Conservation (phyloP, 2,113 vertebrate species). For the Corythaeola cristata region DNA sequence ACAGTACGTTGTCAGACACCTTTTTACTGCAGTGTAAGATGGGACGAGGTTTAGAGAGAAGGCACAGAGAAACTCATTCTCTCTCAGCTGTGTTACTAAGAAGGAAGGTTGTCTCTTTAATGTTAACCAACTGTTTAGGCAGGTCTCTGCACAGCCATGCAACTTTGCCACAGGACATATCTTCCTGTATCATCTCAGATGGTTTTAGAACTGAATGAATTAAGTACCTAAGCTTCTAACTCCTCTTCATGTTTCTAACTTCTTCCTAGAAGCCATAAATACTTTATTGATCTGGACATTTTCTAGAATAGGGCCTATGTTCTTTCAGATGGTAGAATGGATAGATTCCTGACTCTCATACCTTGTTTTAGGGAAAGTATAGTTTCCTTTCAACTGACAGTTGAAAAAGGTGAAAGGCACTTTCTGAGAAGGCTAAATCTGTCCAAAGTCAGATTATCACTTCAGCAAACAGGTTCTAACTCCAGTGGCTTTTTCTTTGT, state of each 20-base stretch:
- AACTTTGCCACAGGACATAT: accelerated
- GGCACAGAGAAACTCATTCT: not conserved
- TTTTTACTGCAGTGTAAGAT: not conserved
- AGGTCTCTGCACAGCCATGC: not conserved
- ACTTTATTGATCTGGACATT: not conserved
- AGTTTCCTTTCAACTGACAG: not conserved
- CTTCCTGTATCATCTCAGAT: not conserved
- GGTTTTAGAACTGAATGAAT: not conserved
- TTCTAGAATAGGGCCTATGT: not conserved
- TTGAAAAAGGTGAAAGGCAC: too few relatives aligned
- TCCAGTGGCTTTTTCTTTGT: not conserved
- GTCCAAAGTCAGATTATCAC: not conserved
- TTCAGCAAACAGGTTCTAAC: not conserved
- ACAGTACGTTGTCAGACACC: not conserved
- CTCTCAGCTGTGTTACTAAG: not conserved
- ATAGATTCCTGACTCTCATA: not conserved
- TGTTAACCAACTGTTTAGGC: not conserved
- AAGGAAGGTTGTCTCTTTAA: not conserved
- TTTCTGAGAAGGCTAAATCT: not conserved
- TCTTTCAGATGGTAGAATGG: not conserved
- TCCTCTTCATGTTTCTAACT: not conserved
- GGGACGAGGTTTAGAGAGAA: not conserved
- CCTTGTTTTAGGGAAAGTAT: not conserved
- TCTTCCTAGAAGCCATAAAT: not conserved
- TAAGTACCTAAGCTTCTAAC: not conserved